A percentile compares a stretch with the other conserved stretches of the same genome.
These are phyloP conservation scores for Enteromius thamalakanensis DNA, from an alignment of 2,797 vertebrate genomes.

Conservation along the genomic window DNA sequence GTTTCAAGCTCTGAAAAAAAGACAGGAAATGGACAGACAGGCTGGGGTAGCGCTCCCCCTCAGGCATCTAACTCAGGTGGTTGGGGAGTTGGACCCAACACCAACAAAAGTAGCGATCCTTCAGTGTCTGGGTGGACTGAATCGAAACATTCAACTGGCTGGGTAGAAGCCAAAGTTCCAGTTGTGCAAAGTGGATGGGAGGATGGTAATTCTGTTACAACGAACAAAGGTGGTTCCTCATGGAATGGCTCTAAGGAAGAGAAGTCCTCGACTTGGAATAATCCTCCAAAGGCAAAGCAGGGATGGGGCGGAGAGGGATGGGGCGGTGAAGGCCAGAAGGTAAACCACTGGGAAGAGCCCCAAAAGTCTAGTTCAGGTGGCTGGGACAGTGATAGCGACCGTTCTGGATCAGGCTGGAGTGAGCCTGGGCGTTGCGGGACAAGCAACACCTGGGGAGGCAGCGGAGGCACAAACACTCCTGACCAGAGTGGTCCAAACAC, in stretches of 20 bases:
- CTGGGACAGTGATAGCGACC: slow-evolving; percentile 89
- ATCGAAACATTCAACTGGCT: slow-evolving; percentile 84
- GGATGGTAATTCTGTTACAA: slow-evolving; percentile 80
- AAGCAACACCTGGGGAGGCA: slow-evolving; percentile 79
- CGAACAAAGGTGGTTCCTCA: slow-evolving; percentile 80
- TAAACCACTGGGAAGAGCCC: slow-evolving; percentile 90
- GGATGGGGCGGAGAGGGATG: slow-evolving; percentile 88
- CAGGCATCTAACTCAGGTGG: slow-evolving; percentile 87
- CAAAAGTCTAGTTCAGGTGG: slow-evolving; percentile 86
- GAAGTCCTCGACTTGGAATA: slow-evolving; percentile 87
- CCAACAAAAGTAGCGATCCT: slow-evolving; percentile 78
- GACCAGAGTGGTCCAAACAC: slow-evolving; percentile 79
- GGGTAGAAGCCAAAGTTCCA: slow-evolving; percentile 88
- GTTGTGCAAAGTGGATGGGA: slow-evolving; percentile 86
- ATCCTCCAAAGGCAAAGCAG: slow-evolving; percentile 86
- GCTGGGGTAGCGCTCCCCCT: slow-evolving; percentile 83
- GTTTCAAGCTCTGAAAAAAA: slow-evolving; percentile 84
- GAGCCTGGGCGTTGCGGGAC: slow-evolving; percentile 80
- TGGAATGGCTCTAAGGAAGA: slow-evolving; percentile 91
- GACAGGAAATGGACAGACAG: slow-evolving; percentile 83
- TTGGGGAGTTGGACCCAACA: slow-evolving; percentile 82
- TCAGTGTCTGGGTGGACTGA: slow-evolving; percentile 89
- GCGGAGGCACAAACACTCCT: slow-evolving; percentile 76
- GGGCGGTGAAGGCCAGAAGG: slow-evolving; percentile 80
- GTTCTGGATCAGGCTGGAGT: slow-evolving; percentile 90